A percentile compares a stretch with the other conserved stretches of the same genome.
Conservation (phyloP, 2,113 vertebrate species). For the Xenus cinereus region DNA sequence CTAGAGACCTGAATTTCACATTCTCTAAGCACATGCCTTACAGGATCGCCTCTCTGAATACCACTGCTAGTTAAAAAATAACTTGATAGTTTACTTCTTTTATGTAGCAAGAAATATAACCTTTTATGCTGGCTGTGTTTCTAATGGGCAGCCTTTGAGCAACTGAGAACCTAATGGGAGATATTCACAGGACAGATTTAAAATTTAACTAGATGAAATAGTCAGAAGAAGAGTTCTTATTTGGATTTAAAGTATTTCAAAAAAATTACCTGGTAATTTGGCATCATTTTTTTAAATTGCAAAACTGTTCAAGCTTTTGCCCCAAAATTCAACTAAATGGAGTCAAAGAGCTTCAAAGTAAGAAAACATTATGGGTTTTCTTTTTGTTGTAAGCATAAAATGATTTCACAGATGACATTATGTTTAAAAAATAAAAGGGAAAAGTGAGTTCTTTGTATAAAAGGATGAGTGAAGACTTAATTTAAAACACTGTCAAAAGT, state of each 20-base stretch:
- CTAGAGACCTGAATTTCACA: conserved; percentile 13
- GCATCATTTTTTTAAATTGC: background rate
- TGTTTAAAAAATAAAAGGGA: background rate
- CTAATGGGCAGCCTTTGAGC: conserved; percentile 40
- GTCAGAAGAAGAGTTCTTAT: background rate
- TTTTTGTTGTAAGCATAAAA: background rate
- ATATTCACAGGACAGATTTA: background rate
- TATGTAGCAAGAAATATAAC: conserved; percentile 11
- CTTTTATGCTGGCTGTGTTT: background rate
- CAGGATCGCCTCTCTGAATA: background rate
- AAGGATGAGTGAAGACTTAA: background rate
- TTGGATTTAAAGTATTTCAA: background rate
- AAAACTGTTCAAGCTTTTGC: background rate
- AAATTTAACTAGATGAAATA: background rate
- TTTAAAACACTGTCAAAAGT: background rate
- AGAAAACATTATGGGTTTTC: background rate
- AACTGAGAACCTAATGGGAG: background rate
- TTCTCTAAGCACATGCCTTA: background rate
- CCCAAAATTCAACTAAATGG: background rate
- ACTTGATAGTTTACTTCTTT: conserved; percentile 34
- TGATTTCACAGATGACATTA: background rate
- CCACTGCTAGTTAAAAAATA: conserved; percentile 23
- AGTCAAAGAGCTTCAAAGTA: background rate
- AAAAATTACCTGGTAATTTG: background rate
- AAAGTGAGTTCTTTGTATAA: background rate